Evolutionary conservation across 2,797 vertebrate genomes (phyloP), one percentile per base, ranked within the genome.

Genomic region (Phalloptychus januarius): DNA sequence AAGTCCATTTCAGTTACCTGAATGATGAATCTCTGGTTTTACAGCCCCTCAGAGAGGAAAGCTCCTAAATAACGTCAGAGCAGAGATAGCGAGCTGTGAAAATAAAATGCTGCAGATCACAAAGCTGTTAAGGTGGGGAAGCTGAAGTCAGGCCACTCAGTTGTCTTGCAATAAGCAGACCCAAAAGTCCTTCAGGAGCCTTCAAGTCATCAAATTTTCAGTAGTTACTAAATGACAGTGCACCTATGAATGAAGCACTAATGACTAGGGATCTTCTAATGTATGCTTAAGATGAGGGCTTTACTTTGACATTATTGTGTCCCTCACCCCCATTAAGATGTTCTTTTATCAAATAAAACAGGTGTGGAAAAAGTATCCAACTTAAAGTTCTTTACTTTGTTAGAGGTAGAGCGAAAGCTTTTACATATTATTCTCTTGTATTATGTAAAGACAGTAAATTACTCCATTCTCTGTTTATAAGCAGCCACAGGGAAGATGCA

Each of bases 1-100:
- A 65, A 88, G 58, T 75, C 61, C 31, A 78, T 56, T 86, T 83
- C 52, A 73, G 71, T 58, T 76, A 52, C 58, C 50, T 4, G 25
- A 84, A 82, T 77, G 71, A 82, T 48, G 78, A 16, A 80, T 80
- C 70, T 76, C 7, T 72, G 36, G 54, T 74, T 86, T 90, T 79
- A 82, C 36, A 69, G 76, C 74, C 71, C 75, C 38, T 79, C 38
- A 11, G 81, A 81, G 73, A 71, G n/a, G 44, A 82, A 83, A 65
- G 16, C 25, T 10, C 75, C 74, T 73, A 63, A 70, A 83, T 50
- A 81, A 82, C 16, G n/a, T 77, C 20, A 31, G 80, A 5, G 23
- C 58, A 33, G 86, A 76, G 56, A 78, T 63, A 79, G 13, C 54
- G 73, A 65, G 45, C 46, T 54, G 20, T 38, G 71, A 74, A 83